These are phyloP conservation scores for Dendrophyllia cribrosa DNA, from an alignment of 64 coral and sea anemone genomes.

Conservation along the genomic window DNA sequence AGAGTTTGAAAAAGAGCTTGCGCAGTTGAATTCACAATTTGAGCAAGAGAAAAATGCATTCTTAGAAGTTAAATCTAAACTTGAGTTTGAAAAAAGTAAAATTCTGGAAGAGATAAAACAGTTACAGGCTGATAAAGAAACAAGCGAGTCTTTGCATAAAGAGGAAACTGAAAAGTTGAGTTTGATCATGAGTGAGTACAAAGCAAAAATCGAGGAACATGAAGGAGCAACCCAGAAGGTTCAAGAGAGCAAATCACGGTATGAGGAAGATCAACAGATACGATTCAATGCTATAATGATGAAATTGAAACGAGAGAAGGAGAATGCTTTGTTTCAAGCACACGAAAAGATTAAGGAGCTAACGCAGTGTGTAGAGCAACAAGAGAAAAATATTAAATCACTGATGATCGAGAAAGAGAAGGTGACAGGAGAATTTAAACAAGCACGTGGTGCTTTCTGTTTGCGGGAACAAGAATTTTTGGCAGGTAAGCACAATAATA, in stretches of 20 bases:
- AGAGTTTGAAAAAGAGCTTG: slow-evolving; percentile 45
- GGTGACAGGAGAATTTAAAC: slow-evolving; percentile 8
- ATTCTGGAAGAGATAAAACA: slow-evolving; percentile 57
- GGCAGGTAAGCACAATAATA: background rate
- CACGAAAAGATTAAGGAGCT: slow-evolving; percentile 69
- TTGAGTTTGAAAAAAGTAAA: slow-evolving; percentile 52
- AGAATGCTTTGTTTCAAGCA: slow-evolving; percentile 64
- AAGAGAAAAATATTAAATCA: slow-evolving; percentile 55
- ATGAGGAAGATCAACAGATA: slow-evolving; percentile 92
- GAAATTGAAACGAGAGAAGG: slow-evolving; percentile 83
- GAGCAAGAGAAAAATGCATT: slow-evolving; percentile 64
- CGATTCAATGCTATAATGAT: slow-evolving; percentile 94
- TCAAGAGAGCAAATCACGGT: slow-evolving; percentile 74
- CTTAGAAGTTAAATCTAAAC: slow-evolving; percentile 25
- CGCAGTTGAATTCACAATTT: slow-evolving; percentile 50
- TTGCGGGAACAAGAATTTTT: slow-evolving; percentile 53
- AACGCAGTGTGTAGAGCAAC: slow-evolving; percentile 21
- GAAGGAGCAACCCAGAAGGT: slow-evolving; percentile 58
- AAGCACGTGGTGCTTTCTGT: slow-evolving; percentile 22
- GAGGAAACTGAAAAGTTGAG: slow-evolving; percentile 42
- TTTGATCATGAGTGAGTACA: slow-evolving; percentile 59
- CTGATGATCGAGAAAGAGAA: slow-evolving; percentile 64
- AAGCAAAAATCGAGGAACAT: slow-evolving; percentile 71
- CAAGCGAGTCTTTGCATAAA: slow-evolving; percentile 38
- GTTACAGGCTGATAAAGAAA: slow-evolving; percentile 61